Evolutionary conservation across 2,888 invertebrate species (phyloP).

Genomic region (Liodrosophila aerea): DNA sequence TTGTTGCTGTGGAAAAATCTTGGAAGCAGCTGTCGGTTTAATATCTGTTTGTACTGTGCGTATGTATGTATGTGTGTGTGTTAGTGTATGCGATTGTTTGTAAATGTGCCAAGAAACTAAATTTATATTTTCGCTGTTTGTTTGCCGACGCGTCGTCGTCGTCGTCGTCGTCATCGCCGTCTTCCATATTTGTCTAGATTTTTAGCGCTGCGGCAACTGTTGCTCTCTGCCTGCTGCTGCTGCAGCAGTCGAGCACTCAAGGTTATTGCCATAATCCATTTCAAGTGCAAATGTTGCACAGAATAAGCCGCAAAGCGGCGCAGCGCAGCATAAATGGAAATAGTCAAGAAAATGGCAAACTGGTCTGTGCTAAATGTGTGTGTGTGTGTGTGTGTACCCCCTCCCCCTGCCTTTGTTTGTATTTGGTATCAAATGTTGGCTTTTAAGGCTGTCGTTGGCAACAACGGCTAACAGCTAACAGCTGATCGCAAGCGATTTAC

Average conservation of each 20-base stretch:
- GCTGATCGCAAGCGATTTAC: constrained; percentile 36
- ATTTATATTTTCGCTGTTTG: constrained; percentile 52
- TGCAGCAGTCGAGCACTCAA: constrained; percentile 67
- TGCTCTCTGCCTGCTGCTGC: constrained; percentile 40
- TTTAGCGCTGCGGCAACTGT: constrained; percentile 65
- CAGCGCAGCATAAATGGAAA: constrained; percentile 45
- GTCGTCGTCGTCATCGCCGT: constrained; percentile 20
- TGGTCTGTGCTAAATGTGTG: constrained; percentile 19
- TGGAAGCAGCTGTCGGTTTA: constrained; percentile 45
- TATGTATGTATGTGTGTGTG: background rate
- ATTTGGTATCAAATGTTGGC: constrained; percentile 50
- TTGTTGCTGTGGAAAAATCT: constrained; percentile 41
- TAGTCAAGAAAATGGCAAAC: constrained; percentile 47
- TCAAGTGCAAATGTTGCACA: constrained; percentile 75
- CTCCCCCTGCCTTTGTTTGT: constrained; percentile 43
- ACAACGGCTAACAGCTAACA: no score
- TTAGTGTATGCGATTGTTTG: constrained; percentile 18
- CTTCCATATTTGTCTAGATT: constrained; percentile 64
- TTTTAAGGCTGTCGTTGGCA: constrained; percentile 31
- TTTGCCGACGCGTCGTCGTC: constrained; percentile 52
- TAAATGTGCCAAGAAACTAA: constrained; percentile 48
- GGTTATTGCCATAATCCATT: constrained; percentile 79
- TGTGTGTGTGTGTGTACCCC: constrained; percentile 21
- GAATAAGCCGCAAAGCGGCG: constrained; percentile 50
- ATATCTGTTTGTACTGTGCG: background rate